Percentiles rank a stretch among this genome's conserved stretches.
Evolutionary conservation across 2,797 vertebrate species (phyloP).

Genomic region (Sciurus vulgaris): DNA sequence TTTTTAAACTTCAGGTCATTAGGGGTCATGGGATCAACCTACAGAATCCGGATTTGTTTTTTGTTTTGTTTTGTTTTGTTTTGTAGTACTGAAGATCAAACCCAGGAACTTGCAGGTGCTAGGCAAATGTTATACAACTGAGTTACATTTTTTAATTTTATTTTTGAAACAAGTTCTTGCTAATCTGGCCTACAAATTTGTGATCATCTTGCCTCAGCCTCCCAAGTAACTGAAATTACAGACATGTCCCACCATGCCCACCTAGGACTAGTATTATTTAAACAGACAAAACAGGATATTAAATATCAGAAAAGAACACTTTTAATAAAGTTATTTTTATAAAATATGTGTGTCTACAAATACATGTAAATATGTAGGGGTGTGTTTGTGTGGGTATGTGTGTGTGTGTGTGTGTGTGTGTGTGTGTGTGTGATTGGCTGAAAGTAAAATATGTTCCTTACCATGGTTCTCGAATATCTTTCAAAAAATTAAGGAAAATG

Average conservation of each 20-base stretch:
- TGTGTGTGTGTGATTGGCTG: neutral
- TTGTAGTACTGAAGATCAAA: neutral
- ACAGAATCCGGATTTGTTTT: neutral
- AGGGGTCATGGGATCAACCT: neutral
- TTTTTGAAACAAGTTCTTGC: neutral
- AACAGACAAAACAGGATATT: conserved; percentile 11
- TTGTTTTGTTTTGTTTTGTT: neutral
- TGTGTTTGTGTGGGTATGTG: too few relatives aligned
- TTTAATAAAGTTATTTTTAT: conserved; percentile 4
- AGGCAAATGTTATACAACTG: neutral
- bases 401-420: neutral
- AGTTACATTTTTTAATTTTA: neutral
- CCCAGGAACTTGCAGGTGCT: neutral
- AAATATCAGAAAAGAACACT: neutral
- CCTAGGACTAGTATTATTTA: neutral
- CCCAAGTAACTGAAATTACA: neutral
- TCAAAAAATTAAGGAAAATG: neutral
- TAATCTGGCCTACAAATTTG: neutral
- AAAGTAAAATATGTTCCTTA: neutral
- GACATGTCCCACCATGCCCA: neutral
- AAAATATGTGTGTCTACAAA: neutral
- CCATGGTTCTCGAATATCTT: neutral
- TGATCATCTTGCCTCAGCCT: neutral
- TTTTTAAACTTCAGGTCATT: neutral
- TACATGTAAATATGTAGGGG: neutral